Conservation (phyloP, 2,797 vertebrate genomes). For the Triplophysa yarkandensis region DNA sequence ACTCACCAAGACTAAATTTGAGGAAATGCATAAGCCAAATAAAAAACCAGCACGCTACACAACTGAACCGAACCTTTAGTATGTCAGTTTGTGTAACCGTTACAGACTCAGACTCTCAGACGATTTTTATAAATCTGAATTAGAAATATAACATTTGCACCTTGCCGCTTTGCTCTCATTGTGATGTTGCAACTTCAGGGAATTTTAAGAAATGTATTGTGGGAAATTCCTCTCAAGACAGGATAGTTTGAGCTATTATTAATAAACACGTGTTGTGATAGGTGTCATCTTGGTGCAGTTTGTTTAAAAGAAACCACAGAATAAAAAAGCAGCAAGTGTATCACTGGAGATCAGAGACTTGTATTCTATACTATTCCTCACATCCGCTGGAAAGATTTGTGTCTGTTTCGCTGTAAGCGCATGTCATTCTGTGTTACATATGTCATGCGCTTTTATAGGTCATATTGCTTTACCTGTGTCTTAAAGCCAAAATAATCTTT, state of each 20-base stretch:
- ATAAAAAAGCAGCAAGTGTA: neutral
- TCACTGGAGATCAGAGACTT: neutral
- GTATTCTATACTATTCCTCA: neutral
- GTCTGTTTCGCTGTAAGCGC: neutral
- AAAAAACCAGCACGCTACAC: neutral
- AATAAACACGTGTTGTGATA: constrained; percentile 30
- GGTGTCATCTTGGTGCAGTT: constrained; percentile 8
- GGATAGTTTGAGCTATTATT: constrained; percentile 18
- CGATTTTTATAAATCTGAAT: neutral
- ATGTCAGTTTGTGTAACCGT: neutral
- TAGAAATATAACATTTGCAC: constrained; percentile 5
- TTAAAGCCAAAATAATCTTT: constrained; percentile 1
- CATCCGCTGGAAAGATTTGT: neutral
- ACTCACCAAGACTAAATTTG: neutral
- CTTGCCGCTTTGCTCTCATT: neutral
- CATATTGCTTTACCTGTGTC: neutral
- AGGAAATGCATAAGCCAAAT: neutral
- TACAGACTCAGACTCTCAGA: neutral
- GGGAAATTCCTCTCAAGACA: constrained; percentile 3
- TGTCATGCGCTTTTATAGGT: constrained; percentile 16
- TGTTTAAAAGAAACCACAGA: neutral
- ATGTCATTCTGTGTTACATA: neutral
- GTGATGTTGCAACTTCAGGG: constrained; percentile 2
- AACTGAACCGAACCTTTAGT: no score
- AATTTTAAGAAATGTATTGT: constrained; percentile 12